Base-by-base conservation (phyloP, 2,113 vertebrate genomes). In the Myrmecobius fasciatus region DNA sequence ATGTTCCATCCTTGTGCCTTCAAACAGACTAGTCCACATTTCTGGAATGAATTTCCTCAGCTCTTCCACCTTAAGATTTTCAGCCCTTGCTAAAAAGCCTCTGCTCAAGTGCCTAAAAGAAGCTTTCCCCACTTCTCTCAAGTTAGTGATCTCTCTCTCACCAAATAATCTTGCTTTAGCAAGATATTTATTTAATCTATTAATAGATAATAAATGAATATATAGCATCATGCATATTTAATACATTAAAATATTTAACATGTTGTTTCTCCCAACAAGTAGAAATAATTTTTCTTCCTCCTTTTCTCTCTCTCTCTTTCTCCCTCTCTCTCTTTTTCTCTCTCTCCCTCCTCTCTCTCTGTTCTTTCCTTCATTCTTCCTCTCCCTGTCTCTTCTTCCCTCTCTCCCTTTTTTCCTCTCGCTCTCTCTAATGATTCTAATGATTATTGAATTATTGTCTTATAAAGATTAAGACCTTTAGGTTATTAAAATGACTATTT, bases 351-450 rank as follows among this genome's bases (percentile, higher is more conserved):
- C 53, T 54, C 26, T 28, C 54, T 56, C 28, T 10, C 11, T 22
- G 6, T 10, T 51, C 49, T 51, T 51, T 51, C 49, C 49, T 51
- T 51, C 49, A 8, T 20, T n/a, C 5, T 14, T n/a, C 0, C 14
- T 14, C 17, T 36, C 11, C 31, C 6, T n/a, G 4, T 2, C 20
- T 20, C 2, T 1, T 12, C 31, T 10, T 36, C 2, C 31, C 8
- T 11, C 11, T 11, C 20, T 36, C 56, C 2, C 26, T 36, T n/a
- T 4, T 11, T 36, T 60, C 11, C 10, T 60, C 28, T 36, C 3
- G 0, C 26, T 12, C 10, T 3, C 28, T 31, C 28, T 12, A 51
- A 51, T 51, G 49, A 51, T 10, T 51, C 49, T 51, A 51, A 67
- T 67, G 14, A 17, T 36, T 43, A 43, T 43, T 75, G 89, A 89